Base-by-base conservation (phyloP, 2,888 invertebrate genomes). In the Apantesis nais region DNA sequence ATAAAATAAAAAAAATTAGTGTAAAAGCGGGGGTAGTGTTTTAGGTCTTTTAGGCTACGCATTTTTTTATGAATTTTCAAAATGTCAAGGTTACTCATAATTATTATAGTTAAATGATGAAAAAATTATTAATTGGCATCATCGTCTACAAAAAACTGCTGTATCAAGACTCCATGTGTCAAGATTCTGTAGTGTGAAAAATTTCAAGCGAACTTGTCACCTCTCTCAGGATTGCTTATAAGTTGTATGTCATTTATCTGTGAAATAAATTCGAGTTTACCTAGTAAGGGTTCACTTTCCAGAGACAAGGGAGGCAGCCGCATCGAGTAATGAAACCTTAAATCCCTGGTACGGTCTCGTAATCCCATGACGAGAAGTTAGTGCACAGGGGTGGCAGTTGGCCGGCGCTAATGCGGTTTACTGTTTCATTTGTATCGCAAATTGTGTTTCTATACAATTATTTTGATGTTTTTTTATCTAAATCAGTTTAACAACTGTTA, bases 301-400 rank as follows among this genome's bases (percentile, higher is more conserved):
- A 71, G 73, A 81, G 74, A 76, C 77, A 78, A 82, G 84, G 87
- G 85, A 76, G 79, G 82, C 82, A 84, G 83, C 86, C 81, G 79
- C 83, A 79, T 82, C 86, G 87, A 93, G 93, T 94, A 95, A 94
- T 94, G 94, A 95, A 94, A 95, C 94, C 95, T 93, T 94, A 95
- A 95, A 95, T 94, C 95, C 93, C 94, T 93, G 92, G 93, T 93
- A 89, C 92, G 90, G 88, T 92, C 89, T 94, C 93, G 91, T 94
- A 95, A 95, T 95, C 95, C 94, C 92, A 89, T 90, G 92, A 90
- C 93, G 93, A 92, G 90, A 91, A 90, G 91, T 89, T 88, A 89
- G 84, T 84, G 78, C 58, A 55, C 48, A 88, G 93, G 93, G 90
- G 93, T 91, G 92, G 86, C 93, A 95, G 92, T 95, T 92, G 93